Conservation (phyloP, 2,888 invertebrate genomes). For the Liposcelis brunnea region DNA sequence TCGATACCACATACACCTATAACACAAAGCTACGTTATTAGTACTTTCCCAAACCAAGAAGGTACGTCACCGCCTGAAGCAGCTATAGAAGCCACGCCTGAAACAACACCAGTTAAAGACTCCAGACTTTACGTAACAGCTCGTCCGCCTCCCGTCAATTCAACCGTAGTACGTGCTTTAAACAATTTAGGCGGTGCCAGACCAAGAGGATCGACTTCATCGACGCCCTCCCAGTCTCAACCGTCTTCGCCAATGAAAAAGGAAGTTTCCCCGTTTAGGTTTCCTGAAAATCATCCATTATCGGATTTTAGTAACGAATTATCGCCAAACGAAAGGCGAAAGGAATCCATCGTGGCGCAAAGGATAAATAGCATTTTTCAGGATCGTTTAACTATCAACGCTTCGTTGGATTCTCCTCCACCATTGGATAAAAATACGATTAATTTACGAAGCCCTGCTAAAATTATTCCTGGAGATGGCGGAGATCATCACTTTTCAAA, state of each 20-base stretch:
- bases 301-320: slow-evolving; percentile 16
- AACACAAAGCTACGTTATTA: slow-evolving; percentile 19
- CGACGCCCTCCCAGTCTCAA: slow-evolving; percentile 35
- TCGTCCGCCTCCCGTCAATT: slow-evolving; percentile 35
- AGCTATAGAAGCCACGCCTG: slow-evolving; percentile 76
- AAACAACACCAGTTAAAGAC: slow-evolving; percentile 68
- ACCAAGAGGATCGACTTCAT: slow-evolving; percentile 20
- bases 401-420: slow-evolving; percentile 18
- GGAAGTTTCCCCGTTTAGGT: slow-evolving; percentile 38
- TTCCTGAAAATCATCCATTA: slow-evolving; percentile 18
- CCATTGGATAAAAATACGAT: slow-evolving; percentile 16
- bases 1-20: slow-evolving; percentile 34
- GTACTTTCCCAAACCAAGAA: slow-evolving; percentile 27
- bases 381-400: slow-evolving; percentile 28
- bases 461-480: too few species aligned
- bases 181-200: slow-evolving; percentile 26
- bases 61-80: slow-evolving; percentile 67
- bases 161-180: slow-evolving; percentile 48
- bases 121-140: slow-evolving; percentile 12
- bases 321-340: slow-evolving; percentile 18
- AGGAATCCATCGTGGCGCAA: slow-evolving; percentile 22
- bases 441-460: too few species aligned
- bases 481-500: too few species aligned
- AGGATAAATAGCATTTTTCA: slow-evolving; percentile 32
- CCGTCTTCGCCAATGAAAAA: slow-evolving; percentile 53